Conservation (phyloP, 2,888 invertebrate species). For the Sarcophaga caerulescens region DNA sequence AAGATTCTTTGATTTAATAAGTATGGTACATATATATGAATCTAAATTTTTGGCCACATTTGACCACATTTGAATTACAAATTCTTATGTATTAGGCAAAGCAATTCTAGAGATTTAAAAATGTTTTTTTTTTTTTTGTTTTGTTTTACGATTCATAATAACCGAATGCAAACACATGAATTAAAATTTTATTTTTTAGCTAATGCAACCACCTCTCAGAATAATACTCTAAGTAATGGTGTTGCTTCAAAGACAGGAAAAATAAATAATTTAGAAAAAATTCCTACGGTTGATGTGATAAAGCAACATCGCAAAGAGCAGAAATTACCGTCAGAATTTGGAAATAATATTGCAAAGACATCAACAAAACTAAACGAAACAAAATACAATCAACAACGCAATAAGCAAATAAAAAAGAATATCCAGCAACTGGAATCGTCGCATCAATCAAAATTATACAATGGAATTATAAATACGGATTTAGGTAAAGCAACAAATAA, state of each 20-base stretch:
- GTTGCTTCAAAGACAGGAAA: slow-evolving; percentile 25
- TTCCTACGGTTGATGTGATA: slow-evolving; percentile 65
- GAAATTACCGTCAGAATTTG: slow-evolving; percentile 21
- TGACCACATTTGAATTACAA: not conserved
- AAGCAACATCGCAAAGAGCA: slow-evolving; percentile 39
- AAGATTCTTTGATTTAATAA: too few species aligned
- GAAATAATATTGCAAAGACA: slow-evolving; percentile 11
- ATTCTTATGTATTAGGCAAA: not conserved
- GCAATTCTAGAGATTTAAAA: not conserved
- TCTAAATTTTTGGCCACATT: too few species aligned
- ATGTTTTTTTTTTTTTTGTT: not conserved
- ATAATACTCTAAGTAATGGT: slow-evolving; percentile 43
- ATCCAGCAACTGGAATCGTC: slow-evolving; percentile 33
- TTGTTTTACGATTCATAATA: not conserved
- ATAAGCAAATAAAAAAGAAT: slow-evolving; percentile 46
- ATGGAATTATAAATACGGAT: slow-evolving; percentile 36
- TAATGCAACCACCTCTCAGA: slow-evolving; percentile 48
- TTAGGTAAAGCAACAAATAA: slow-evolving; percentile 26
- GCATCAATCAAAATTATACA: slow-evolving; percentile 34
- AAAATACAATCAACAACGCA: slow-evolving; percentile 63
- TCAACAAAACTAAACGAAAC: slow-evolving; percentile 48
- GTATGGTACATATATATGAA: too few species aligned
- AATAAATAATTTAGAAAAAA: slow-evolving; percentile 49
- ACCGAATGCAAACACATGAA: slow-evolving; percentile 58
- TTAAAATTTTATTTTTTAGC: slow-evolving; percentile 66